Conservation (phyloP, 1,140 invertebrate genomes). For the Hypothenemus hampei region DNA sequence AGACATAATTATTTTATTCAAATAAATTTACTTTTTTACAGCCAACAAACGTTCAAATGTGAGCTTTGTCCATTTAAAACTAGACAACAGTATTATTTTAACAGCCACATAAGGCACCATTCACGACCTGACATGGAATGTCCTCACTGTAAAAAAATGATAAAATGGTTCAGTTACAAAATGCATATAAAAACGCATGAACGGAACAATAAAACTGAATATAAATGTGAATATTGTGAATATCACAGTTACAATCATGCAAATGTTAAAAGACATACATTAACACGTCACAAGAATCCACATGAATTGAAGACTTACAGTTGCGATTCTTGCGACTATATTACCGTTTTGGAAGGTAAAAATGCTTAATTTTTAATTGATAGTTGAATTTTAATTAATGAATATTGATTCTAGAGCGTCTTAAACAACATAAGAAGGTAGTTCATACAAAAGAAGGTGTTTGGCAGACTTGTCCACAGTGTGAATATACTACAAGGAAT, state of each 20-base stretch:
- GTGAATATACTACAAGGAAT: conserved; percentile 8
- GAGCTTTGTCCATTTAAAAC: conserved; percentile 10
- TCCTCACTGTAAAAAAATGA: conserved; percentile 11
- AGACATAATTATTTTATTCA: not conserved
- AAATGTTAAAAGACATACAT: conserved; percentile 11
- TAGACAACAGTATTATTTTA: conserved; percentile 14
- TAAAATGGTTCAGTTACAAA: conserved; percentile 16
- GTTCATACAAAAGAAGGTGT: conserved; percentile 8
- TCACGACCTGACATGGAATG: conserved; percentile 3
- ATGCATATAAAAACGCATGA: conserved; percentile 17
- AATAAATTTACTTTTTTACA: no score
- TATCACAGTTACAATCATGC: conserved; percentile 16
- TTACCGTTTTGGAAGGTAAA: conserved; percentile 8
- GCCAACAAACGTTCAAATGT: not conserved
- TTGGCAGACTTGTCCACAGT: not conserved
- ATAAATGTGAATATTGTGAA: conserved; percentile 10
- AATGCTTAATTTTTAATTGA: not conserved
- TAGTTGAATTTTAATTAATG: not conserved
- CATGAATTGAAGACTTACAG: not conserved
- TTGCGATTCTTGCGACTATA: conserved; percentile 8
- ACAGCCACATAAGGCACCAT: conserved; percentile 6
- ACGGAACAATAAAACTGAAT: conserved; percentile 11
- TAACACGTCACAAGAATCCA: conserved; percentile 5
- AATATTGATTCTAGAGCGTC: conserved; percentile 7
- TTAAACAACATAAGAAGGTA: conserved; percentile 6